Conservation (phyloP, 2,113 vertebrate species). For the Spheniscus mendiculus region DNA sequence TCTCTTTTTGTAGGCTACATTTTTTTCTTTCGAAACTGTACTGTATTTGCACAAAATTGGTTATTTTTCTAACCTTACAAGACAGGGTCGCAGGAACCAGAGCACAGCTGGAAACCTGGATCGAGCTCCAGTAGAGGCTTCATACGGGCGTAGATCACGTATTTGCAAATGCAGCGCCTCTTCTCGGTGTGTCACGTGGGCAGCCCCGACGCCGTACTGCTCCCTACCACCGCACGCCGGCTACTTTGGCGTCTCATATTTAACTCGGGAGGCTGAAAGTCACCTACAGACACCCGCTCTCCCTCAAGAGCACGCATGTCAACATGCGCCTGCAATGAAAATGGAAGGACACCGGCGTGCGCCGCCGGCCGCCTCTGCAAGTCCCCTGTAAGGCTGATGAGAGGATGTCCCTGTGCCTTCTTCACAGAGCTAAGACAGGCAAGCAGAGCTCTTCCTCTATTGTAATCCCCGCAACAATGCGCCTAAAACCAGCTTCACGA, state of each 20-base stretch:
- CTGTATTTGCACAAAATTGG: neutral
- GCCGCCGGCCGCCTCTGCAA: rapidly evolving
- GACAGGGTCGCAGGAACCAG: neutral
- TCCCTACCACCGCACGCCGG: neutral
- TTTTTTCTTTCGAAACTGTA: neutral
- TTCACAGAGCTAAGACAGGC: neutral
- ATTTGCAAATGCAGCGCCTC: neutral
- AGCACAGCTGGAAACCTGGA: neutral
- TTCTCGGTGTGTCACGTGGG: neutral
- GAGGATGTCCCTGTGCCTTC: neutral
- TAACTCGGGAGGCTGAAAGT: neutral
- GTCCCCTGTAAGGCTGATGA: neutral
- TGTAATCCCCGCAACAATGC: neutral
- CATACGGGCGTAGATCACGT: too few species aligned
- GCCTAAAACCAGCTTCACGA: neutral
- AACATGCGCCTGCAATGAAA: neutral
- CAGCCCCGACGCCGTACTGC: neutral
- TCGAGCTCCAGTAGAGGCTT: neutral
- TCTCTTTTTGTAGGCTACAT: neutral
- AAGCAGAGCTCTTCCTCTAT: rapidly evolving
- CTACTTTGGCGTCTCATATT: neutral
- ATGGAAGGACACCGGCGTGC: neutral
- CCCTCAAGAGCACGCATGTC: neutral
- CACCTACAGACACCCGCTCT: neutral
- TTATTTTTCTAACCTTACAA: neutral